These are phyloP conservation scores for Myotis planiceps DNA, from an alignment of 2,797 vertebrate genomes.

Conservation along the genomic window DNA sequence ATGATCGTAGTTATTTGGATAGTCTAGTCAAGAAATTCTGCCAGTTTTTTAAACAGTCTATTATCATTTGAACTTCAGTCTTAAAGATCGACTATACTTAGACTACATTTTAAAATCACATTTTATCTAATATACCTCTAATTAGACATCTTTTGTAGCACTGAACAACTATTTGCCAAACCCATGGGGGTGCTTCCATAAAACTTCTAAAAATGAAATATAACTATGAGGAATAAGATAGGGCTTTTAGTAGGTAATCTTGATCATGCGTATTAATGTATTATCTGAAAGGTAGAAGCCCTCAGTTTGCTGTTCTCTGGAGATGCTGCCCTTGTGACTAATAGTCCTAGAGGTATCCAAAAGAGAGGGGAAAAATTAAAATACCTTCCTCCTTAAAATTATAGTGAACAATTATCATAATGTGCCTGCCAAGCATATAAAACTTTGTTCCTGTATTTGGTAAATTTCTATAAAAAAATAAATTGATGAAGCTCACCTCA, in stretches of 20 bases:
- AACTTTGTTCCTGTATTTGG: neutral
- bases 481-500: neutral
- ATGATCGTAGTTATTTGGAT: neutral
- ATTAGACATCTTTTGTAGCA: neutral
- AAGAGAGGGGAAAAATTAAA: neutral
- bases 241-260: neutral
- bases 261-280: neutral
- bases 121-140: neutral
- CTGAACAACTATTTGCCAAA: neutral
- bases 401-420: neutral
- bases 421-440: neutral
- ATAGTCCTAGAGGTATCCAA: neutral
- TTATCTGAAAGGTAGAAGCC: neutral
- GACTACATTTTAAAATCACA: neutral
- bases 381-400: neutral
- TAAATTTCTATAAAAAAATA: neutral
- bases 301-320: neutral
- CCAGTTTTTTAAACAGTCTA: neutral
- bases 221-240: neutral
- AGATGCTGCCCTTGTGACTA: neutral
- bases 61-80: neutral
- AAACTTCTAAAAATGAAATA: neutral
- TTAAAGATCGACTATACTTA: neutral
- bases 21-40: conserved; percentile 3
- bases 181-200: neutral